Evolutionary conservation across 2,797 vertebrate genomes (phyloP), one percentile per base, ranked within the genome.

Genomic region (Todus mexicanus): DNA sequence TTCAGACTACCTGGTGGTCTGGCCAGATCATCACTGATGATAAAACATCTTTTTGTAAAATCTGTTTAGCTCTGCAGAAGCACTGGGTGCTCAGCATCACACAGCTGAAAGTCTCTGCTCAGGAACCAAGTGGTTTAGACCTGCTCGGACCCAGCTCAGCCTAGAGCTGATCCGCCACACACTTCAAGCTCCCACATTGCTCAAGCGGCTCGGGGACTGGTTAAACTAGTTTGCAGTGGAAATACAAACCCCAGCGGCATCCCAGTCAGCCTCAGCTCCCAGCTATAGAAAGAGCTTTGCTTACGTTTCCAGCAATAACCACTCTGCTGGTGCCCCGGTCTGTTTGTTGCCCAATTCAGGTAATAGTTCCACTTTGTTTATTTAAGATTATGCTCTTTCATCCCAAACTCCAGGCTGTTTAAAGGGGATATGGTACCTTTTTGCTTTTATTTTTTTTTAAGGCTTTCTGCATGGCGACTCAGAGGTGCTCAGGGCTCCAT

Each of bases 311-410:
- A 72, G 42, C 78, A 93, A 56, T 29, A 54, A 33, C 6, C 35
- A 6, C 0, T 0, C 29, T 54, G 50, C 31, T 45, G 33, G 42
- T 72, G 51, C 16, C 45, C 37, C 63, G 40, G 63, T 23, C 8
- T 29, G 63, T 54, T 72, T 66, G 40, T 60, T 86, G 33, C 16
- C n/a, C 54, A 56, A 43, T 63, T 60, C 21, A 48, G 54, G 64
- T 48, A 65, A 42, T 23, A 65, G 31, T 59, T 89, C 42, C 1
- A 7, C n/a, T 66, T 53, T 72, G 27, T 77, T 91, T 85, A 21
- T 37, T 53, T 70, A 76, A 80, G 56, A 77, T 89, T 64, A 87
- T 31, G 48, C 23, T 63, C 47, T 59, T 51, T 72, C 48, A 59
- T 48, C 25, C 15, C 40, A n/a, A 43, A 31, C 37, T 75, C 33